phyloP scores from a whole-genome alignment of 2,888 invertebrate species.

The Pomacea canaliculata region DNA sequence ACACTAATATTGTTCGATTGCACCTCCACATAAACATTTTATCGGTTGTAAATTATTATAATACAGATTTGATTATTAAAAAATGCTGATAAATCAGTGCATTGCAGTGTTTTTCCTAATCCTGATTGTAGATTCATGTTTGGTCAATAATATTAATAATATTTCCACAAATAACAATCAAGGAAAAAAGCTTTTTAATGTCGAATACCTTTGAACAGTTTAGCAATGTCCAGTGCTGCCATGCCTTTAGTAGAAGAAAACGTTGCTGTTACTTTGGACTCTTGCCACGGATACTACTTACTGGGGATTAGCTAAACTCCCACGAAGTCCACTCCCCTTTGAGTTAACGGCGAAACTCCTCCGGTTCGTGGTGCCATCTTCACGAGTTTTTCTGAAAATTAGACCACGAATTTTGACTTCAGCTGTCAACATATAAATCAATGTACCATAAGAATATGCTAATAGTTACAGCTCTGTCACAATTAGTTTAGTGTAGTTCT shows the following conservation, averaged over 20 bases:
- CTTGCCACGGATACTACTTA: constrained; percentile 52
- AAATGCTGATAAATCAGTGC: too few relatives aligned
- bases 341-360: constrained; percentile 59
- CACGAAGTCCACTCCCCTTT: constrained; percentile 62
- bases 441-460: too few relatives aligned
- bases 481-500: too few relatives aligned
- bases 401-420: neutral
- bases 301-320: constrained; percentile 64
- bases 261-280: constrained; percentile 50
- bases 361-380: constrained; percentile 50
- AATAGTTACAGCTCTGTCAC: too few relatives aligned
- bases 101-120: too few relatives aligned
- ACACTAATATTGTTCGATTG: too few relatives aligned
- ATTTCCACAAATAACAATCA: too few relatives aligned
- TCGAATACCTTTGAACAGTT: constrained; percentile 67
- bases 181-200: neutral
- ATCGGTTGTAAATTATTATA: too few relatives aligned
- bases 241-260: constrained; percentile 58
- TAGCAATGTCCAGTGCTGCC: constrained; percentile 54
- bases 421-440: neutral
- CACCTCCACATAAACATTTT: too few relatives aligned
- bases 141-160: too few relatives aligned
- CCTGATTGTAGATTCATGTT: too few relatives aligned
- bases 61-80: too few relatives aligned
- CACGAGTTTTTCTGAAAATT: constrained; percentile 34